Percentiles rank a stretch among this genome's conserved stretches.
Conservation (phyloP, 2,888 invertebrate species). For the Gymnosoma rotundatum region DNA sequence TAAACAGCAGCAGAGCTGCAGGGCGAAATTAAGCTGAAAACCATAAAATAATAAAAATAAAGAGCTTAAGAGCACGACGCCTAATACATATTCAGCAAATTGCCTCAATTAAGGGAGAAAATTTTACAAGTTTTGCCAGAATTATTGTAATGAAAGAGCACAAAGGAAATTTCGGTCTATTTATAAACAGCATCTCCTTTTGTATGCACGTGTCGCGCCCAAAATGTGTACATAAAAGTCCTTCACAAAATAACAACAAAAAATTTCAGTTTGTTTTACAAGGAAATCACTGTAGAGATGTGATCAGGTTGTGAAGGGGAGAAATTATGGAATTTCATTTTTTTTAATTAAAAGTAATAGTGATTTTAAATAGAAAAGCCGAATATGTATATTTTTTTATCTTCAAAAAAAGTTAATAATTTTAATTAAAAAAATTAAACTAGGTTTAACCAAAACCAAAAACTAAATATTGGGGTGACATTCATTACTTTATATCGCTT, state of each 20-base stretch:
- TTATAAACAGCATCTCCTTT: constrained; percentile 66
- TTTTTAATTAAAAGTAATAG: no score
- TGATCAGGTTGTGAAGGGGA: neutral
- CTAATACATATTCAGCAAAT: constrained; percentile 63
- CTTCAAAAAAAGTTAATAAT: no score
- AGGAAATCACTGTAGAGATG: constrained; percentile 5
- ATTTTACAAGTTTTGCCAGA: neutral
- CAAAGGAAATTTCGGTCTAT: constrained; percentile 62
- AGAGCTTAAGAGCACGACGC: constrained; percentile 27
- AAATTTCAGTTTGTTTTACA: constrained; percentile 1
- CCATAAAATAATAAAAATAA: constrained; percentile 34
- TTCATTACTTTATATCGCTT: no score
- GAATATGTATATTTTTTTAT: no score
- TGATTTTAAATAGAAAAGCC: no score
- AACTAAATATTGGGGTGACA: no score
- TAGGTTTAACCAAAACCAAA: no score
- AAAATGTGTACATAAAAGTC: constrained; percentile 71
- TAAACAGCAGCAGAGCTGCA: constrained; percentile 48
- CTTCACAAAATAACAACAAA: constrained; percentile 23
- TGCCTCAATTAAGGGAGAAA: constrained; percentile 40
- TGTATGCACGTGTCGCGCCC: constrained; percentile 74
- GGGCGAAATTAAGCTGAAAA: constrained; percentile 56
- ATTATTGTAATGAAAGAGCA: neutral
- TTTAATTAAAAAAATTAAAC: no score
- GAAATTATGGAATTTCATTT: no score